Percentiles rank a stretch among this genome's conserved stretches.
Conservation (phyloP, 2,113 vertebrate genomes). For the Halcyon malimbica region DNA sequence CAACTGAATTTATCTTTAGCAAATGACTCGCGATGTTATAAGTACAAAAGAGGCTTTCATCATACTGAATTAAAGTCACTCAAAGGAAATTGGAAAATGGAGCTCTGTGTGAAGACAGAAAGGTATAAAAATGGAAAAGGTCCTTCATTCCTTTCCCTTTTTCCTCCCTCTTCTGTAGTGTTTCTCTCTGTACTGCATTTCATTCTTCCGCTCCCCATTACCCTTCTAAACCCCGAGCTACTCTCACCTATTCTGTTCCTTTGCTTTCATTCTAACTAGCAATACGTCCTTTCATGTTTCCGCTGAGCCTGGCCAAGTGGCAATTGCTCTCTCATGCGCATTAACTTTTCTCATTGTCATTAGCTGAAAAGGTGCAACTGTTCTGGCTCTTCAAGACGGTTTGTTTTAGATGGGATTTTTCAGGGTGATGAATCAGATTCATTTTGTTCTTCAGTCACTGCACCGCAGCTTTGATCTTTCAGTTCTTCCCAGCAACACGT, state of each 20-base stretch:
- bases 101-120: not conserved
- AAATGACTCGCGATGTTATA: not conserved
- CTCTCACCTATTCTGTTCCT: not conserved
- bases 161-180: not conserved
- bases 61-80: not conserved
- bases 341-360: not conserved
- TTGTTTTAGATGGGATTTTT: conserved; percentile 9
- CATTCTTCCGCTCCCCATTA: not conserved
- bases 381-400: not conserved
- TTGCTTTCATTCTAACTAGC: not conserved
- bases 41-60: not conserved
- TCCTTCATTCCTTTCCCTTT: not conserved
- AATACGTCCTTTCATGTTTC: not conserved
- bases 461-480: not conserved
- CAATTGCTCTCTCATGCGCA: not conserved
- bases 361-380: not conserved
- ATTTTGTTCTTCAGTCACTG: not conserved
- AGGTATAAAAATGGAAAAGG: not conserved
- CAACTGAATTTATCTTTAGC: not conserved
- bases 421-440: not conserved
- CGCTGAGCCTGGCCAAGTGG: accelerated
- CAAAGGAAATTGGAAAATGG: not conserved
- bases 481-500: not conserved
- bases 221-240: not conserved
- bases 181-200: not conserved